Conservation (phyloP, 2,113 vertebrate species). For the Falco punctatus region DNA sequence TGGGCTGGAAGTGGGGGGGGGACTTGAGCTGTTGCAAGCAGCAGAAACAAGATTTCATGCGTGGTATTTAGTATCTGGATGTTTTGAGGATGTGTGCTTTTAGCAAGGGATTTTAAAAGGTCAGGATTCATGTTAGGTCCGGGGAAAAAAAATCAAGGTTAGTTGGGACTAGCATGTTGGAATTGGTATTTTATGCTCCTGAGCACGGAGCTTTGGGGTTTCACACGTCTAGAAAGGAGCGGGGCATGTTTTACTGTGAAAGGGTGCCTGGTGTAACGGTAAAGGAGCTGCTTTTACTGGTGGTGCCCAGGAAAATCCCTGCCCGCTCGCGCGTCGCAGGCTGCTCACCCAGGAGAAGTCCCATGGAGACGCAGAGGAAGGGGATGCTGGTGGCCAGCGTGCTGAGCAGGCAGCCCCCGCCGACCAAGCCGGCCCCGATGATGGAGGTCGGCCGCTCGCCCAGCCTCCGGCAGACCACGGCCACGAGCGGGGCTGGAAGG, state of each 20-base stretch:
- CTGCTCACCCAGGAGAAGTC: slow-evolving; percentile 87
- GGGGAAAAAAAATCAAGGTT: no score
- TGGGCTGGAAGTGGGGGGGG: not conserved
- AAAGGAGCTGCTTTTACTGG: fast-evolving
- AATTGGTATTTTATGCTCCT: not conserved
- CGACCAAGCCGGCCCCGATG: slow-evolving; percentile 80
- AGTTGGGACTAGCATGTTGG: not conserved
- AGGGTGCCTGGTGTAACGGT: not conserved
- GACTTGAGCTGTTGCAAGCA: not conserved
- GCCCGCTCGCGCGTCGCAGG: fast-evolving
- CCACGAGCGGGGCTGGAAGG: slow-evolving; percentile 80
- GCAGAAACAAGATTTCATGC: fast-evolving
- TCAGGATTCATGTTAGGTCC: fast-evolving
- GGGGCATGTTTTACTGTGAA: not conserved
- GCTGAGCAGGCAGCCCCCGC: slow-evolving; percentile 85
- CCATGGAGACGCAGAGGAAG: slow-evolving; percentile 93
- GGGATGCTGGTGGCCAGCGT: slow-evolving; percentile 83
- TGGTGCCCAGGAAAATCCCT: fast-evolving
- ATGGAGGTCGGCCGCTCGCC: slow-evolving; percentile 82
- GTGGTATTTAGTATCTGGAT: fast-evolving
- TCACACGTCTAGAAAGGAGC: not conserved
- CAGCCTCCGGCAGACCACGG: slow-evolving; percentile 79
- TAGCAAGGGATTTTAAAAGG: not conserved
- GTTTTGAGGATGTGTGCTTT: not conserved
- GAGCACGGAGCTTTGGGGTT: not conserved